A percentile compares a stretch with the other conserved stretches of the same genome.
Evolutionary conservation across 2,797 vertebrate genomes (phyloP).

Genomic region (Karalla daura): DNA sequence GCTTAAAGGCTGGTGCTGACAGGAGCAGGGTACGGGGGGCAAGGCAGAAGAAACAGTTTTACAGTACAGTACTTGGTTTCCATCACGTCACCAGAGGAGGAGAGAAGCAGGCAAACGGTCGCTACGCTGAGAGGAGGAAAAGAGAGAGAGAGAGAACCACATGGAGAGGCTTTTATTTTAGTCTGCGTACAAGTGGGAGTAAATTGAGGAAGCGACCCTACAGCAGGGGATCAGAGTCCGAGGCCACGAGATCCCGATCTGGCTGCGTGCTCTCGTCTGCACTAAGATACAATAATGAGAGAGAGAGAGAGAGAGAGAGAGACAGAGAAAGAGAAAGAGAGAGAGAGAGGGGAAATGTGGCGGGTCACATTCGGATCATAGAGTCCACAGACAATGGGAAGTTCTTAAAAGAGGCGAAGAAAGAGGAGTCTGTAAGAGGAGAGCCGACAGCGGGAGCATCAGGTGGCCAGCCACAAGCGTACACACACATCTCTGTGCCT

Average conservation of each 20-base stretch:
- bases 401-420: conserved; percentile 23
- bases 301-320: too few relatives aligned
- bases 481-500: conserved; percentile 82
- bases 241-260: conserved; percentile 39
- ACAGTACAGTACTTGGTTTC: conserved; percentile 82
- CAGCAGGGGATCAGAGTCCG: conserved; percentile 35
- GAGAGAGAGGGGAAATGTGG: conserved; percentile 26
- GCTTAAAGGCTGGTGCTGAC: conserved; percentile 74
- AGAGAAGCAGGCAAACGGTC: conserved; percentile 56
- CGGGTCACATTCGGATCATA: conserved; percentile 29
- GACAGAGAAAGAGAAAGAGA: too few relatives aligned
- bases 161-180: conserved; percentile 43
- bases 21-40: conserved; percentile 47
- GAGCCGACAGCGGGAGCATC: conserved; percentile 69
- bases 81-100: conserved; percentile 81
- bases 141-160: conserved; percentile 31
- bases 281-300: conserved; percentile 10
- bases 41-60: conserved; percentile 76
- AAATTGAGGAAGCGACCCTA: conserved; percentile 45
- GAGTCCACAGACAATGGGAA: conserved; percentile 25
- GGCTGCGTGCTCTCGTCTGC: conserved; percentile 14
- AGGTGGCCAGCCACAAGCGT: conserved; percentile 91
- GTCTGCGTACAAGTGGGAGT: conserved; percentile 51
- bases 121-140: conserved; percentile 35
- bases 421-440: conserved; percentile 27